Conservation (phyloP, 2,797 vertebrate genomes). For the Hephaestus fuliginosus region DNA sequence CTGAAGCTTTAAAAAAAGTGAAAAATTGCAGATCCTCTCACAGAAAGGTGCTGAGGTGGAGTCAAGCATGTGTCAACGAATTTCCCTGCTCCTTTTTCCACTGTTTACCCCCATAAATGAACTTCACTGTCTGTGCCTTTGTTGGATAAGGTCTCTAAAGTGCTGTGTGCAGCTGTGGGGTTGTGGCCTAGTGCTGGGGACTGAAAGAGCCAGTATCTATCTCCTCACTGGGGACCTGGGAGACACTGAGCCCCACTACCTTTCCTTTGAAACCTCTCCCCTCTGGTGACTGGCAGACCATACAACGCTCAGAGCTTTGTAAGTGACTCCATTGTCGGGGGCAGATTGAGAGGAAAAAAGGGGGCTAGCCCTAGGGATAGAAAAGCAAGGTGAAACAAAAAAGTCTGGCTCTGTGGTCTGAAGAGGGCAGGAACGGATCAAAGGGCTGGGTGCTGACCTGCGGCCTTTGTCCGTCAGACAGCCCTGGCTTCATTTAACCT, state of each 20-base stretch:
- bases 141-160: constrained; percentile 68
- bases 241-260: constrained; percentile 83
- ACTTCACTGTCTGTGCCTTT: constrained; percentile 61
- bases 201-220: constrained; percentile 80
- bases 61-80: constrained; percentile 57
- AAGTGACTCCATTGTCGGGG: constrained; percentile 96
- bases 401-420: constrained; percentile 89
- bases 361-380: constrained; percentile 86
- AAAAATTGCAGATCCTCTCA: constrained; percentile 59
- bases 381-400: constrained; percentile 86
- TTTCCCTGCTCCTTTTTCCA: constrained; percentile 43
- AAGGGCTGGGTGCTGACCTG: constrained; percentile 95
- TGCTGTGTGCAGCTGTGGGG: constrained; percentile 75
- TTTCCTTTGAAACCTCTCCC: constrained; percentile 87
- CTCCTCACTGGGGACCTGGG: constrained; percentile 82
- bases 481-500: constrained; percentile 95
- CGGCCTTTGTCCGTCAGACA: constrained; percentile 96
- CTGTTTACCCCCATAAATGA: constrained; percentile 65
- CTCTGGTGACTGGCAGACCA: constrained; percentile 87
- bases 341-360: constrained; percentile 85
- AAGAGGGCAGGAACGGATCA: constrained; percentile 95
- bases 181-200: constrained; percentile 67
- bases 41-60: constrained; percentile 45
- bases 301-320: constrained; percentile 88
- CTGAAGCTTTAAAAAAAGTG: constrained; percentile 46